Evolutionary conservation across 2,113 vertebrate genomes (phyloP).

Genomic region (Toxotes jaculatrix): DNA sequence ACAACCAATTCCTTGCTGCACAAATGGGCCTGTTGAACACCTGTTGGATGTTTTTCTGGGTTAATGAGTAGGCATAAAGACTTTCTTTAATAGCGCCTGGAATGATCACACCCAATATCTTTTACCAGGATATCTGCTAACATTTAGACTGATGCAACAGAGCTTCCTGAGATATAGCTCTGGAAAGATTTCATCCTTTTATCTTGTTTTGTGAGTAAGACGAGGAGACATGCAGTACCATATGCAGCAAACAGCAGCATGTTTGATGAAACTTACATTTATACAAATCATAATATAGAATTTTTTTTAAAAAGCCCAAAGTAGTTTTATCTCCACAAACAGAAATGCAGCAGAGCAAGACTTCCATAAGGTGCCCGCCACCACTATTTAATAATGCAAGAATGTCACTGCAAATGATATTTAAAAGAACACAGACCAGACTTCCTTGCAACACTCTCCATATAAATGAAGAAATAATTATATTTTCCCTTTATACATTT

Average conservation of each 20-base stretch:
- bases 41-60: constrained; percentile 15
- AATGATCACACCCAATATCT: neutral
- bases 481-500: constrained; percentile 52
- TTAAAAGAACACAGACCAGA: neutral
- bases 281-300: too few species aligned
- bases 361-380: neutral
- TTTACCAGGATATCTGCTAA: neutral
- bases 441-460: constrained; percentile 25
- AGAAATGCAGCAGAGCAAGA: neutral
- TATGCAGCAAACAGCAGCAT: neutral
- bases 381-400: constrained; percentile 26
- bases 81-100: neutral
- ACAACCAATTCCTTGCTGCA: constrained; percentile 6
- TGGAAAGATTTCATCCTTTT: neutral
- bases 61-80: neutral
- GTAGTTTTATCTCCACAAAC: neutral
- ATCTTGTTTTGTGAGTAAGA: neutral
- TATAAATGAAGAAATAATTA: constrained; percentile 67
- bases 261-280: neutral
- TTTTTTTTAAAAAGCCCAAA: neutral
- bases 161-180: neutral
- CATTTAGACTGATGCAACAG: neutral
- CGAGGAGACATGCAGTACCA: neutral
- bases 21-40: constrained; percentile 21
- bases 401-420: constrained; percentile 26